phyloP scores from a whole-genome alignment of 2,888 invertebrate genomes.

The Leptopilina syphax region DNA sequence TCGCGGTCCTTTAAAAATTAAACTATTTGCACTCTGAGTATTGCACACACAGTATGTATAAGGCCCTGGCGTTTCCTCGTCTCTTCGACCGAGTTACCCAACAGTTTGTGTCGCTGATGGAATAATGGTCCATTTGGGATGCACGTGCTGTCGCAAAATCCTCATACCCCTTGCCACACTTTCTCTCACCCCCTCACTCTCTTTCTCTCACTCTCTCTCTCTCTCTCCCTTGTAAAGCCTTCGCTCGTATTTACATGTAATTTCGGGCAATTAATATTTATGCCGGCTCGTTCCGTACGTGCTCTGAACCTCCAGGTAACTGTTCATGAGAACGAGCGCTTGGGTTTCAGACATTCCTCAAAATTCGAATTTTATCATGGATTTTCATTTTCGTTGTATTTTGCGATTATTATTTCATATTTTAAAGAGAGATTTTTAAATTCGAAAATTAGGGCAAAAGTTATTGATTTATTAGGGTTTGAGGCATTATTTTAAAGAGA shows the following conservation, averaged over 20 bases:
- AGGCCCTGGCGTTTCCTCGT: slow-evolving; percentile 41
- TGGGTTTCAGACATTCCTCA: neutral
- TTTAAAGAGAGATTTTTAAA: no score
- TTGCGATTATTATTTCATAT: no score
- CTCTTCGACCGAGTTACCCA: slow-evolving; percentile 71
- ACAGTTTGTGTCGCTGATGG: slow-evolving; percentile 74
- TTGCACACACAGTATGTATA: neutral
- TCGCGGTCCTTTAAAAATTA: slow-evolving; percentile 61
- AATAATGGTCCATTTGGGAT: slow-evolving; percentile 75
- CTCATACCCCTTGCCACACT: slow-evolving; percentile 44
- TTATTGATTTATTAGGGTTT: no score
- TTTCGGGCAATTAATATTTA: slow-evolving; percentile 75
- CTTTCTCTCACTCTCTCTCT: slow-evolving; percentile 30
- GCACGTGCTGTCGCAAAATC: slow-evolving; percentile 70
- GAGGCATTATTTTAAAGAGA: no score
- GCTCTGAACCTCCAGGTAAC: slow-evolving; percentile 47
- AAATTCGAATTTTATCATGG: neutral
- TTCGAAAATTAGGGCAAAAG: no score
- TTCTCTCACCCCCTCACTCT: slow-evolving; percentile 37
- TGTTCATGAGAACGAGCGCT: slow-evolving; percentile 8
- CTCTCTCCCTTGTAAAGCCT: slow-evolving; percentile 51
- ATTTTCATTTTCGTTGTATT: no score
- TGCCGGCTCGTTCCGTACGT: slow-evolving; percentile 62
- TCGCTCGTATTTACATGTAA: slow-evolving; percentile 73
- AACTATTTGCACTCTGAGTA: slow-evolving; percentile 53